Evolutionary conservation across 2,888 invertebrate genomes (phyloP), one percentile per base, ranked within the genome.

Genomic region (Baccha elongata): DNA sequence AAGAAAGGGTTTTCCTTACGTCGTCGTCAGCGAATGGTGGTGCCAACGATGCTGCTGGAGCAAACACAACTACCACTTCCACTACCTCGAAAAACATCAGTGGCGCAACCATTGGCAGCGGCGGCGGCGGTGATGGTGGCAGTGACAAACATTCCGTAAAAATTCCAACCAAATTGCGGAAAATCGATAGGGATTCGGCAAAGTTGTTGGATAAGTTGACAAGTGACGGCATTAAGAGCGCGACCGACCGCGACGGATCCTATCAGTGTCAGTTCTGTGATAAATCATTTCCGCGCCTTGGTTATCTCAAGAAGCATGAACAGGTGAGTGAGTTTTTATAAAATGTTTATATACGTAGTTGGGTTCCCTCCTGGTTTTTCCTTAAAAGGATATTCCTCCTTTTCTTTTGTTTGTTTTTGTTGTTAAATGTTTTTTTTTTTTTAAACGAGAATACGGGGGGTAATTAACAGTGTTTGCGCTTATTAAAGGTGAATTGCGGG

Each of bases 261-360:
- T 96, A 97, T 92, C 95, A 95, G 88, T 97, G 97, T 91, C 96
- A 96, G 91, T 97, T 96, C 92, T 98, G 97, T 92, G 96, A 97
- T 89, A 96, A 96, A 91, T 96, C 97, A 86, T 97, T 97, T 91
- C 95, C 97, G 15, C 93, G 96, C 86, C 94, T 96, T 86, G 95
- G 95, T 85, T 96, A 96, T 90, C 93, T 97, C 87, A 96, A 96
- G 92, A 95, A 96, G 91, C 97, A 97, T 92, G 96, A 97, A 91
- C 97, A 97, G 95, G 97, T 97, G 91, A 89, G 91, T 87, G 50
- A 44, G 44, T 23, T 52, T 58, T 48, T 46, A 23, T 46, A 23
- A 21, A 4, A 10, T 29, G 0, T 32, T 1, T 11, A 17, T 58
- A 6, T 40, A 26, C 11, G 52, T 32, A 6, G 29, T 32, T 32